Conservation (phyloP, 2,797 vertebrate genomes). For the Chrosomus eos region DNA sequence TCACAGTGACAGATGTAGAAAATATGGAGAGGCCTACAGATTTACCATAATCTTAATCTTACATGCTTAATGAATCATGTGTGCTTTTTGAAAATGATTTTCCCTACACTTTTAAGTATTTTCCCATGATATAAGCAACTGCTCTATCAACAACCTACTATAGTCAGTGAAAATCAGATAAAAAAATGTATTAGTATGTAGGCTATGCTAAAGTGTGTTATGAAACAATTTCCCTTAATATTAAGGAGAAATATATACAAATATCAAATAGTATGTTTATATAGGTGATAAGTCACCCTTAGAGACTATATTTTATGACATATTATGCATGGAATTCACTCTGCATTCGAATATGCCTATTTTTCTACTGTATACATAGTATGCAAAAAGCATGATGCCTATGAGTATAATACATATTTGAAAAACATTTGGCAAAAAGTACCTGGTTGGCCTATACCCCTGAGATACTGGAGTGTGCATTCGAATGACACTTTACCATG, state of each 20-base stretch:
- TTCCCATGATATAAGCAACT: background rate
- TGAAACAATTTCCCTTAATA: background rate
- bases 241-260: background rate
- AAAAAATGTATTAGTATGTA: background rate
- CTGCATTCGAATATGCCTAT: background rate
- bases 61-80: background rate
- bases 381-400: background rate
- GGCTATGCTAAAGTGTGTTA: background rate
- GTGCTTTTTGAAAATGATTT: background rate
- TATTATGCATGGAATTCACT: too few species aligned
- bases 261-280: background rate
- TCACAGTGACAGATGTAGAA: background rate
- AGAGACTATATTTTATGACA: background rate
- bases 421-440: background rate
- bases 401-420: background rate
- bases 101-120: background rate
- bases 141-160: background rate
- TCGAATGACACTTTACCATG: background rate
- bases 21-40: background rate
- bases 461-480: background rate
- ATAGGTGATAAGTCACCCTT: background rate
- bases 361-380: background rate
- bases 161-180: background rate
- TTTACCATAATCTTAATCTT: constrained; percentile 11
- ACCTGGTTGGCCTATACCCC: background rate